A percentile compares a stretch with the other conserved stretches of the same genome.
Conservation (phyloP, 2,888 invertebrate genomes). For the Meloe dianella region DNA sequence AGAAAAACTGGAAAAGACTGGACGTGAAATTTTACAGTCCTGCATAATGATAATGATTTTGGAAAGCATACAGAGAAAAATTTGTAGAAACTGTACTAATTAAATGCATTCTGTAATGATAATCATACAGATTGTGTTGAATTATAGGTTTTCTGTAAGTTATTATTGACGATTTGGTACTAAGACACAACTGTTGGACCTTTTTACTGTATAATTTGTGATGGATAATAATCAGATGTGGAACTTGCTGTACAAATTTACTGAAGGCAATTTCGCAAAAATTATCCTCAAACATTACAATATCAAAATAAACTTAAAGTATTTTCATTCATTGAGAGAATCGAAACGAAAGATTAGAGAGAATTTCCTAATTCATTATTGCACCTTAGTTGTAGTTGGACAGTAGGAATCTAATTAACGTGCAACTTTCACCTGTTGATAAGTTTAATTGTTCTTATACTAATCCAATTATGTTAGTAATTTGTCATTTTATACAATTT, state of each 20-base stretch:
- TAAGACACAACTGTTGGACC: constrained; percentile 22
- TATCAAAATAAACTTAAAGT: background rate
- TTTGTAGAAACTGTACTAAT: constrained; percentile 15
- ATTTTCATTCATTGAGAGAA: background rate
- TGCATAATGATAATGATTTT: constrained; percentile 15
- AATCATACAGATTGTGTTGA: constrained; percentile 26
- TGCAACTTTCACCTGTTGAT: background rate
- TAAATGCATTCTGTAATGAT: constrained; percentile 29
- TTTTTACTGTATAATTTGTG: constrained; percentile 24
- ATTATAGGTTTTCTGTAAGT: constrained; percentile 19
- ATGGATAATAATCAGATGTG: constrained; percentile 12
- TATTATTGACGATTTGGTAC: constrained; percentile 20
- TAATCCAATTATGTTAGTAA: background rate
- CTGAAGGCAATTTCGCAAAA: background rate
- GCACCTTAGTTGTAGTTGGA: background rate
- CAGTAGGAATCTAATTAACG: background rate
- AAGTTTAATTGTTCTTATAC: background rate
- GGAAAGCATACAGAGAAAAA: constrained; percentile 13
- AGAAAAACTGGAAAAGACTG: constrained; percentile 11
- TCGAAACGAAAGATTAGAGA: background rate
- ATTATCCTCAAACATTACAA: background rate
- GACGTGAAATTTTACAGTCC: constrained; percentile 6
- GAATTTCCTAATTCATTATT: background rate
- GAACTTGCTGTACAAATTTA: background rate
- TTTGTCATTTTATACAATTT: background rate